Conservation (phyloP, 2,797 vertebrate species). For the Acanthis flammea region DNA sequence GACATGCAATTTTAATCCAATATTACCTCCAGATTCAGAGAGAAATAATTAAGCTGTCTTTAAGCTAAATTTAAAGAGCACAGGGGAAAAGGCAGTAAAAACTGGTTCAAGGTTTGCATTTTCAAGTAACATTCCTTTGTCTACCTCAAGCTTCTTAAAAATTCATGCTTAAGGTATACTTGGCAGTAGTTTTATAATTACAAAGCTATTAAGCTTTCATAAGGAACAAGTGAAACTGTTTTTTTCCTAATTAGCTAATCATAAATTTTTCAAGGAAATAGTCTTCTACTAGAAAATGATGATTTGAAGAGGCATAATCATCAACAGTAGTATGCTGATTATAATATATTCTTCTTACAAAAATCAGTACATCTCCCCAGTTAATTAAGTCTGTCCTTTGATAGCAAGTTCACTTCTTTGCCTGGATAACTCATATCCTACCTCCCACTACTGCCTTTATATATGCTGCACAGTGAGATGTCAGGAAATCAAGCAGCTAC, state of each 20-base stretch:
- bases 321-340: neutral
- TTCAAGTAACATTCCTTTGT: neutral
- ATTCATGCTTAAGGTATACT: slow-evolving; percentile 19
- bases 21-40: neutral
- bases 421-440: neutral
- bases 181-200: slow-evolving; percentile 24
- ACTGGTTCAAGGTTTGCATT: neutral
- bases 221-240: neutral
- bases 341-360: neutral
- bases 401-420: neutral
- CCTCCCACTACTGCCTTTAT: neutral
- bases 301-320: neutral
- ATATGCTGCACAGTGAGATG: neutral
- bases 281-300: neutral
- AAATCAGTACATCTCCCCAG: neutral
- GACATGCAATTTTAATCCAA: neutral
- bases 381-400: slow-evolving; percentile 3
- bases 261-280: slow-evolving; percentile 19
- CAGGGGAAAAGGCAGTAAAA: slow-evolving; percentile 11
- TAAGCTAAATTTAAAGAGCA: slow-evolving; percentile 24
- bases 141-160: neutral
- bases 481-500: neutral
- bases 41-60: slow-evolving; percentile 35
- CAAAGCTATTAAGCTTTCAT: neutral
- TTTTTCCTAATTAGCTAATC: slow-evolving; percentile 4